These are phyloP conservation scores for Boloria euphrosyne DNA, from an alignment of 2,888 invertebrate species.

Conservation along the genomic window DNA sequence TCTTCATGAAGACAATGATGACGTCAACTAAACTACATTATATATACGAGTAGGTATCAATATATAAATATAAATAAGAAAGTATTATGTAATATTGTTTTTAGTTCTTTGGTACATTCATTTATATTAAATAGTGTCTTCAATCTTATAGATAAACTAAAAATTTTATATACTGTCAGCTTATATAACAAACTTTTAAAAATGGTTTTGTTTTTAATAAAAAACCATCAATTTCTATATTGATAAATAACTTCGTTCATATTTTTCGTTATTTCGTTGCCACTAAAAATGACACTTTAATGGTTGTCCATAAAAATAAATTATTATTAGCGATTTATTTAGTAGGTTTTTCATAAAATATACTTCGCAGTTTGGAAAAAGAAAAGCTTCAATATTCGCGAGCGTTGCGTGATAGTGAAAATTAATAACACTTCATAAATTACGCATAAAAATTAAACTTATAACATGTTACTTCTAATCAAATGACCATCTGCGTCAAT, in stretches of 20 bases:
- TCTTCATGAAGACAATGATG: slow-evolving; percentile 47
- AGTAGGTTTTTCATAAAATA: neutral
- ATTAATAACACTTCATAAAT: slow-evolving; percentile 38
- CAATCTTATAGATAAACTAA: too few species aligned
- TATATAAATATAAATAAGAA: too few species aligned
- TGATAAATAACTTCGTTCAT: neutral
- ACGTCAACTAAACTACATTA: slow-evolving; percentile 41
- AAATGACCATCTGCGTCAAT: slow-evolving; percentile 19
- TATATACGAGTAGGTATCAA: too few species aligned
- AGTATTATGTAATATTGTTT: too few species aligned
- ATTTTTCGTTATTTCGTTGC: neutral
- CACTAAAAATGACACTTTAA: slow-evolving; percentile 1
- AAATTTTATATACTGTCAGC: too few species aligned
- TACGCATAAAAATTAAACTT: slow-evolving; percentile 29
- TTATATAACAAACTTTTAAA: neutral
- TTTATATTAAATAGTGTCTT: too few species aligned
- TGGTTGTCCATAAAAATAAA: slow-evolving; percentile 6
- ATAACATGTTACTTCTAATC: slow-evolving; percentile 26
- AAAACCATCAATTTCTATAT: neutral
- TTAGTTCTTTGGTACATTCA: too few species aligned
- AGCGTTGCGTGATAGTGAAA: slow-evolving; percentile 34
- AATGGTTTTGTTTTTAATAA: neutral
- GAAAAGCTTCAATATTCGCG: neutral
- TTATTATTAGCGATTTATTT: slow-evolving; percentile 2
- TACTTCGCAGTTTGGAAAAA: neutral